Evolutionary conservation across 1,140 invertebrate genomes (phyloP).

Genomic region (Drosophila nasuta): DNA sequence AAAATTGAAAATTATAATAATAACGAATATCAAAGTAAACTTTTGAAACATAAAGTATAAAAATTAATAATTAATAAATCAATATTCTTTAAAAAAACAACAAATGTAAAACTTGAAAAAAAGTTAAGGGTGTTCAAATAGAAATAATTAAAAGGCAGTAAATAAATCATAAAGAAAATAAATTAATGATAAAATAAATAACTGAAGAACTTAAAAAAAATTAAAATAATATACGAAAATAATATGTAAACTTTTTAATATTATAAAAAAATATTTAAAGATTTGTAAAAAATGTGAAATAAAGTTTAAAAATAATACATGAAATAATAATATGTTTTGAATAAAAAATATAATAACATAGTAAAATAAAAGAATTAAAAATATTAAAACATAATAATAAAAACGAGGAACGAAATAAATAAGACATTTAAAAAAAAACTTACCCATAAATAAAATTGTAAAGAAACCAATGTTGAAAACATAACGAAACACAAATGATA

Average conservation of each 20-base stretch:
- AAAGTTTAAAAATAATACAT: not conserved
- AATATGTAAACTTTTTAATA: too few species aligned
- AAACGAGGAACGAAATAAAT: not conserved
- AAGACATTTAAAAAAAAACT: constrained; percentile 13
- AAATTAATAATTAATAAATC: not conserved
- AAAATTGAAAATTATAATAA: too few species aligned
- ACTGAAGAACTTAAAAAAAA: too few species aligned
- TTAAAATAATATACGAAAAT: too few species aligned
- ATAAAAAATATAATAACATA: constrained; percentile 1
- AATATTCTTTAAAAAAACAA: constrained; percentile 1
- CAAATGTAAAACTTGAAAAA: not conserved
- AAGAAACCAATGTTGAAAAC: constrained; percentile 23
- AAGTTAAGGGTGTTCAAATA: not conserved
- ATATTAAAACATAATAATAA: not conserved
- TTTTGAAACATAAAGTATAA: not conserved
- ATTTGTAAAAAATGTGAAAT: not conserved
- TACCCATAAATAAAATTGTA: constrained; percentile 18
- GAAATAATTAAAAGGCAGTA: not conserved
- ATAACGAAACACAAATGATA: constrained; percentile 8
- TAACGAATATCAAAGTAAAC: not conserved
- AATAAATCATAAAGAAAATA: constrained; percentile 1
- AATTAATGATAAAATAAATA: not conserved
- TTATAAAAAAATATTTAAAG: too few species aligned
- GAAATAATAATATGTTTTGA: not conserved
- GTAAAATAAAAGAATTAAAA: not conserved